Evolutionary conservation across 1,140 invertebrate genomes (phyloP), one percentile per base, ranked within the genome.

Genomic region (Dinoponera quadriceps): DNA sequence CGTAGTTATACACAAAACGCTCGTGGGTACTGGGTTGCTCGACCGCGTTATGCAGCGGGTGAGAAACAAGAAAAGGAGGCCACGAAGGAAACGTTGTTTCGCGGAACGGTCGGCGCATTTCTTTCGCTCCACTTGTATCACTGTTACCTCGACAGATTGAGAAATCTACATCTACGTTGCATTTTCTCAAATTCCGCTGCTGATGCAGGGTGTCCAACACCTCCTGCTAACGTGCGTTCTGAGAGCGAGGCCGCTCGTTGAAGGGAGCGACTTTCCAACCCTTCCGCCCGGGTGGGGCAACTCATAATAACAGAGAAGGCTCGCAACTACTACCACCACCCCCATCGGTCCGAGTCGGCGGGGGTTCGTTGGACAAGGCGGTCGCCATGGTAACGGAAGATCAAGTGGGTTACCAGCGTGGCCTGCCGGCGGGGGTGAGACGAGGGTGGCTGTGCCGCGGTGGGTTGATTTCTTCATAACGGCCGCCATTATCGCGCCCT

Each of bases 391-490:
- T 68, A 87, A 94, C 93, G 85, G 75, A 90, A 91, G 91, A 92
- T 91, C 89, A 89, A 91, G 88, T 91, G 88, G 89, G 89, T 68
- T 84, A 80, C 72, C 78, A 81, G 80, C 72, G 81, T 78, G 73
- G 72, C 65, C 29, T 25, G 82, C 54, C 62, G 78, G 54, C 66
- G 80, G 71, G n/a, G 62, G 22, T 48, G 55, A 9, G 51, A 48
- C 74, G 81, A 77, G 75, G 68, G 74, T 72, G 85, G 89, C 77
- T 65, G 83, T 85, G 60, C 54, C 48, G 78, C 69, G 85, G 85
- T 84, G 89, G 85, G 91, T 91, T 93, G 93, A 94, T 94, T 94
- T 94, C 93, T 93, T 94, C 93, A 94, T 94, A 94, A 94, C 90
- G 93, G 92, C 90, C 88, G 93, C 93, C 92, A 94, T 94, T 93